Conservation (phyloP, 2,113 vertebrate species). For the Pitta sordida region DNA sequence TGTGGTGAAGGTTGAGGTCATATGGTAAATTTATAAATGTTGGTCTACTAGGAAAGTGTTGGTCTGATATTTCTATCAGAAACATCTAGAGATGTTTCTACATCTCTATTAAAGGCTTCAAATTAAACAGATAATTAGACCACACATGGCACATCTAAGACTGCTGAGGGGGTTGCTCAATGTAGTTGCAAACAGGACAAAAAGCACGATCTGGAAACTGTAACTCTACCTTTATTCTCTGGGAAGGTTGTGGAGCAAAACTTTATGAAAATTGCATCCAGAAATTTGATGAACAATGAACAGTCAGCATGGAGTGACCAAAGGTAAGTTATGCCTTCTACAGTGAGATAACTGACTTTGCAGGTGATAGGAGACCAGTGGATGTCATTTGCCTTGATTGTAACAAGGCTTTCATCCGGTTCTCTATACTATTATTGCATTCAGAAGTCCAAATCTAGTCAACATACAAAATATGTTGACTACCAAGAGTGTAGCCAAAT, state of each 20-base stretch:
- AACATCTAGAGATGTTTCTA: too few relatives aligned
- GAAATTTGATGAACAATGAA: neutral
- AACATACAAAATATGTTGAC: neutral
- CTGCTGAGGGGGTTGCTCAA: neutral
- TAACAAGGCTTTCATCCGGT: neutral
- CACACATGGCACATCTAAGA: neutral
- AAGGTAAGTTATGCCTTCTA: neutral
- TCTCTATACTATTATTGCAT: neutral
- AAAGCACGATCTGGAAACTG: neutral
- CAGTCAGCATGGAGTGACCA: neutral
- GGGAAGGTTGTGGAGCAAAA: neutral
- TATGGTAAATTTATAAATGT: neutral
- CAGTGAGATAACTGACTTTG: neutral
- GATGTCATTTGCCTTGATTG: neutral
- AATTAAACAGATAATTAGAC: neutral
- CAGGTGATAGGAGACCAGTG: neutral
- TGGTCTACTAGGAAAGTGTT: neutral
- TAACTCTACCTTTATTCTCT: neutral
- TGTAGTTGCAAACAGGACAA: neutral
- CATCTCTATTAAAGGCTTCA: neutral
- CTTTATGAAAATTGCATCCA: neutral
- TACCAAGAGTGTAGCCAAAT: neutral
- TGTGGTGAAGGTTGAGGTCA: neutral
- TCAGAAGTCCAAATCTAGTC: neutral
- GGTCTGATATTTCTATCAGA: neutral